Evolutionary conservation across 2,888 invertebrate genomes (phyloP).

Genomic region (Myathropa florea): DNA sequence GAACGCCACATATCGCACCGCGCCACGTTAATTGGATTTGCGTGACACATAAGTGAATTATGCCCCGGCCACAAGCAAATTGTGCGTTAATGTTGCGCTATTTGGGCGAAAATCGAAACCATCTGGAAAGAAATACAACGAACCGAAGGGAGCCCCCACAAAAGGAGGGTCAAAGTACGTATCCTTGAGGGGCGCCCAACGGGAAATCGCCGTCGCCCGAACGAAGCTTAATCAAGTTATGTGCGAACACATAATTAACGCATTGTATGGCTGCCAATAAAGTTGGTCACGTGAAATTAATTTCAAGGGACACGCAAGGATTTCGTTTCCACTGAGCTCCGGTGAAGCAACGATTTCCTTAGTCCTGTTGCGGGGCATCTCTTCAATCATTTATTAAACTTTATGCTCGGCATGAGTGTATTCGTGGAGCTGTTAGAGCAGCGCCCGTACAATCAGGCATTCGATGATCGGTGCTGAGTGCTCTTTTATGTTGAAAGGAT

Average conservation of each 20-base stretch:
- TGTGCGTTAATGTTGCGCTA: conserved; percentile 16
- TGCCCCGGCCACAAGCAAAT: conserved; percentile 1
- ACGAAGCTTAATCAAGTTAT: conserved; percentile 34
- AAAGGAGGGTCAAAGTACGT: conserved; percentile 19
- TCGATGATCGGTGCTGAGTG: conserved; percentile 55
- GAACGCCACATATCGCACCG: not conserved
- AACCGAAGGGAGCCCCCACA: not conserved
- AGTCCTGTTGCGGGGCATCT: not conserved
- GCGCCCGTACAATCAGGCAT: conserved; percentile 7
- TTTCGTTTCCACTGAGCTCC: not conserved
- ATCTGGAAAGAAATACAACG: not conserved
- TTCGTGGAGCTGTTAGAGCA: not conserved
- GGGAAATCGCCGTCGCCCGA: not conserved
- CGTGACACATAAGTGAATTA: conserved; percentile 48
- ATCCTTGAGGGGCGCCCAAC: not conserved
- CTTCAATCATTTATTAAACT: conserved; percentile 8
- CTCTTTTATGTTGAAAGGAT: conserved; percentile 50
- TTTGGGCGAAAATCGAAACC: conserved; percentile 19
- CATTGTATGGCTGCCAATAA: conserved; percentile 30
- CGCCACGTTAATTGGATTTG: conserved; percentile 56
- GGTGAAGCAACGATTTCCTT: not conserved
- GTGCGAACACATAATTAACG: conserved; percentile 48
- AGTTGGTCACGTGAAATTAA: conserved; percentile 40
- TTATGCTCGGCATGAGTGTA: not conserved
- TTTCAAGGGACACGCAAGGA: conserved; percentile 24